These are phyloP conservation scores for Periplaneta americana DNA, from an alignment of 1,140 invertebrate genomes.

Conservation along the genomic window DNA sequence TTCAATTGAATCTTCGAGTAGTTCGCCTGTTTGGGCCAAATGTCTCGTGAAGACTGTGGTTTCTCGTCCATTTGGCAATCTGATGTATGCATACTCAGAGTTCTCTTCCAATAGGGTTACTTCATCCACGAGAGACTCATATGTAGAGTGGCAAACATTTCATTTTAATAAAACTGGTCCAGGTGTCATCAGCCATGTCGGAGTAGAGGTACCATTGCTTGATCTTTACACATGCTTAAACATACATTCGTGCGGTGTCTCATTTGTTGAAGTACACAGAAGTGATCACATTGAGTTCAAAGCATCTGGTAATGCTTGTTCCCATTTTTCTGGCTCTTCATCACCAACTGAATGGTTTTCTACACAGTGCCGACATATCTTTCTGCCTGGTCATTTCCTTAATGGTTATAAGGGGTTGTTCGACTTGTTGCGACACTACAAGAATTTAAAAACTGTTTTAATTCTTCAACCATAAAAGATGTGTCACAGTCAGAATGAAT, in stretches of 20 bases:
- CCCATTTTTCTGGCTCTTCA: constrained; percentile 1
- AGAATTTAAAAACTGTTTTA: constrained; percentile 12
- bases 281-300: constrained; percentile 13
- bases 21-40: constrained; percentile 9
- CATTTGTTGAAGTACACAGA: constrained; percentile 17
- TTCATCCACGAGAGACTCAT: constrained; percentile 13
- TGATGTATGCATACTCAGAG: constrained; percentile 11
- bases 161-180: constrained; percentile 9
- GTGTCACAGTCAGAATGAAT: constrained; percentile 27
- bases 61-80: constrained; percentile 13
- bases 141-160: background rate
- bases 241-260: constrained; percentile 10
- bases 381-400: constrained; percentile 17
- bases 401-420: constrained; percentile 20
- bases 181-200: background rate
- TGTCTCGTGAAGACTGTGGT: constrained; percentile 17
- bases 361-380: constrained; percentile 23
- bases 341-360: constrained; percentile 20
- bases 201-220: background rate
- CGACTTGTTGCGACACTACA: constrained; percentile 18
- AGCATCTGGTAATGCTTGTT: constrained; percentile 12
- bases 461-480: constrained; percentile 24
- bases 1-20: too few relatives aligned
- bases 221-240: background rate
- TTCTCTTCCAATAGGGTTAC: constrained; percentile 18